phyloP scores from a whole-genome alignment of 2,113 vertebrate species.

The Toxotes jaculatrix region DNA sequence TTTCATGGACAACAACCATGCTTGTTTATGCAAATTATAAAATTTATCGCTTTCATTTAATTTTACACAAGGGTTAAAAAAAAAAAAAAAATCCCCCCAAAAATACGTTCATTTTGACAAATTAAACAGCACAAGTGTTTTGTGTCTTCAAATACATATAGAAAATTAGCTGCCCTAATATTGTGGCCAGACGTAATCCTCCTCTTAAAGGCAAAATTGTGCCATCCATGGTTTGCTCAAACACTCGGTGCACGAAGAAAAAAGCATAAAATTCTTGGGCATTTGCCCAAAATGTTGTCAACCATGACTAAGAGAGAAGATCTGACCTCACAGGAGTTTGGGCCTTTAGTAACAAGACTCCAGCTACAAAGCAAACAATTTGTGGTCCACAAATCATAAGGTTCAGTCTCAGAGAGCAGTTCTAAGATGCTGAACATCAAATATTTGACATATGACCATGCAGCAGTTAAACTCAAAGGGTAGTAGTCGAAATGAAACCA shows the following conservation, averaged over 20 bases:
- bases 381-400: constrained; percentile 1
- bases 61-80: too few species aligned
- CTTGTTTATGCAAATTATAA: too few species aligned
- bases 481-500: constrained; percentile 26
- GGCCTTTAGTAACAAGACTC: background rate
- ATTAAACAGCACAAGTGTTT: too few species aligned
- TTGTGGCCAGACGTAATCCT: too few species aligned
- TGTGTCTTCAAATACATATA: too few species aligned
- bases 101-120: too few species aligned
- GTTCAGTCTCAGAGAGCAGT: background rate
- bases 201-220: background rate
- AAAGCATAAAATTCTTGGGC: too few species aligned
- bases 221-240: background rate
- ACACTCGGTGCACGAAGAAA: background rate
- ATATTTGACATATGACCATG: constrained; percentile 18
- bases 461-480: background rate
- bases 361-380: background rate
- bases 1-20: background rate
- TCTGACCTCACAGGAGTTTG: background rate
- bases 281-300: too few species aligned
- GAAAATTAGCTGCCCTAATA: too few species aligned
- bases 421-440: background rate
- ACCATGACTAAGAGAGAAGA: background rate
- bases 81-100: too few species aligned
- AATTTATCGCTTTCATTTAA: too few species aligned